Base-by-base conservation (phyloP, 2,797 vertebrate genomes). In the Parauchenoglanis ngamensis region DNA sequence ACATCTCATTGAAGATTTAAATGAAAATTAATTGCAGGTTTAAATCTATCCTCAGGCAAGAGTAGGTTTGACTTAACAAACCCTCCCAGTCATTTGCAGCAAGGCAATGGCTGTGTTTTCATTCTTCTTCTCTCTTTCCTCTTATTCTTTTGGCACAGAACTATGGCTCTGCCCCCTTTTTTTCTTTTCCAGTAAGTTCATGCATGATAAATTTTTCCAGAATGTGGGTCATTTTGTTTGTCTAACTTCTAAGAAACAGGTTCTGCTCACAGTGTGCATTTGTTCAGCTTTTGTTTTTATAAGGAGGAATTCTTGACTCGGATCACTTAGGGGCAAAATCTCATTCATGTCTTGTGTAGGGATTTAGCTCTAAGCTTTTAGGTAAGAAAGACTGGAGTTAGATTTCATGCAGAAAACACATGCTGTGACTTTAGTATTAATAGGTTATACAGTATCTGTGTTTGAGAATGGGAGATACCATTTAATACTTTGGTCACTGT, bases 101-200 rank as follows among this genome's bases (percentile, higher is more conserved):
- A 46, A 82, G 44, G 3, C 78, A 21, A 25, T 17, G 7, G 4
- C 6, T 54, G 7, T 61, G 40, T 63, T 82, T 82, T 28, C 11
- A 11, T 82, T 82, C 15, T 40, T 40, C 40, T 40, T 40, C 40
- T 40, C 40, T 40, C 40, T 40, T 40, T 40, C 28, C 59, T 6
- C 11, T 49, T n/a, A 23, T 6, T 19, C 31, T n/a, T 63, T 13
- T 75, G 57, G 79, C 59, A 52, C 7, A 83, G 23, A n/a, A 40
- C 4, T 40, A 7, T 46, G 23, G 3, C 56, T n/a, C 59, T 15
- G 21, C 19, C 15, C 40, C 21, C 49, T 54, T 28, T 67, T 31
- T 49, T 68, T 40, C 35, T 46, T 21, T 85, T 87, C 87, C 83
- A 87, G 87, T 87, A 87, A 87, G 21, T 40, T 40, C 23, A 84